Base-by-base conservation (phyloP, 92 coral and sea anemone species). In the Anthopleura xanthogrammica region DNA sequence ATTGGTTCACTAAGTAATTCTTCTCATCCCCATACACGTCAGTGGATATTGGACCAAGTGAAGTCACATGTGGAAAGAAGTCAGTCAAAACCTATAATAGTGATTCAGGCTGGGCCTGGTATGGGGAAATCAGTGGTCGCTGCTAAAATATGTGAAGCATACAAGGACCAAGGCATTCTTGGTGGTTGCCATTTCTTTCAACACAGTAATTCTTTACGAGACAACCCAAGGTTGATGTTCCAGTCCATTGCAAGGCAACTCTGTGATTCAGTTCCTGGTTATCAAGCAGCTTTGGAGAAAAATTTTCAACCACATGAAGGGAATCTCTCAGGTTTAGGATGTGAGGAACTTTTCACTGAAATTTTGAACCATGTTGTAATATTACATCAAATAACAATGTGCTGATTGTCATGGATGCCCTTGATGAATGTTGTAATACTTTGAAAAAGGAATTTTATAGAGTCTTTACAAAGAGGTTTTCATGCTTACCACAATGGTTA, bases 191-290 rank as follows among this genome's bases (percentile, higher is more conserved):
- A 88, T 78, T 88, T 83, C 70, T 46, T 46, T 39, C 52, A 89
- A 52, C 77, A 75, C 60, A 78, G 77, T 24, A 64, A 85, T 41
- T 42, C 54, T 0, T 50, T 74, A 14, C 60, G 78, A 13, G 72
- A 80, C 41, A 79, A 86, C 73, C 89, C 92, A 20, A 72, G 77
- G 73, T 36, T 85, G 66, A 76, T 83, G 82, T 86, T 87, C 24
- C 90, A 87, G 75, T 87, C 70, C 70, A 62, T 62, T 7, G 70
- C 91, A 7, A 40, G 81, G 77, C 89, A 85, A 17, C 9, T 89
- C 39, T 86, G 83, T 29, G 54, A 85, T 36, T 78, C 64, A 12
- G 7, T 85, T 54, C 89, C 92, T 56, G 78, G 68, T 24, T 89
- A 74, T 76, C 64, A 77, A 76, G 72, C 29, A 3, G 80, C 60